phyloP scores from a whole-genome alignment of 2,113 vertebrate genomes.

The Tetraodon nigroviridis region DNA sequence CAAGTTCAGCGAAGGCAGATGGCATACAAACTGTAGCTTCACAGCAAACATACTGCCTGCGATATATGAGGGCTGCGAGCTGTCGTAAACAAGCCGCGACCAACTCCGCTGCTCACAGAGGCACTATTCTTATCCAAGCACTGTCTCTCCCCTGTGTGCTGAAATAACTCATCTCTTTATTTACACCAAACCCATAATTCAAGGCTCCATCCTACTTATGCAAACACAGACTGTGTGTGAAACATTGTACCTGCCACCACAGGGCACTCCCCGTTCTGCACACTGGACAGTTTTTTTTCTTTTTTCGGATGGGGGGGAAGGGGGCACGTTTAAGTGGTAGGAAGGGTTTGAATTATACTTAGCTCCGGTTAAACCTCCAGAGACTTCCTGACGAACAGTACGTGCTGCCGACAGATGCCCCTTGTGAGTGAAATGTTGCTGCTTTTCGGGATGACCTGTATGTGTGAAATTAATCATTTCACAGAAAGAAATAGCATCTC shows the following conservation, averaged over 20 bases:
- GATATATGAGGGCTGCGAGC: conserved; percentile 60
- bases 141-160: conserved; percentile 57
- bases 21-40: conserved; percentile 66
- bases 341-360: conserved; percentile 52
- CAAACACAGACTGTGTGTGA: conserved; percentile 51
- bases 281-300: conserved; percentile 8
- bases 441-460: conserved; percentile 71
- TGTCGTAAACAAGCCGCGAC: conserved; percentile 63
- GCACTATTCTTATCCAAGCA: conserved; percentile 55
- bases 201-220: conserved; percentile 59
- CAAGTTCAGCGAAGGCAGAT: conserved; percentile 64
- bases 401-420: conserved; percentile 70
- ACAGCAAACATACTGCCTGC: conserved; percentile 64
- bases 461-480: conserved; percentile 75
- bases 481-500: conserved; percentile 63
- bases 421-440: conserved; percentile 72
- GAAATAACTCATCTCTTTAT: conserved; percentile 71
- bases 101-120: conserved; percentile 57
- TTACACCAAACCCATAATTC: conserved; percentile 65
- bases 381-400: conserved; percentile 70
- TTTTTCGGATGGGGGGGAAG: too few species aligned
- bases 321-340: conserved; percentile 4
- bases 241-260: conserved; percentile 37
- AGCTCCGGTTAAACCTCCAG: conserved; percentile 68
- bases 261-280: conserved; percentile 41